Evolutionary conservation across 2,888 invertebrate genomes (phyloP), one percentile per base, ranked within the genome.

Genomic region (Metacarcinus magister): DNA sequence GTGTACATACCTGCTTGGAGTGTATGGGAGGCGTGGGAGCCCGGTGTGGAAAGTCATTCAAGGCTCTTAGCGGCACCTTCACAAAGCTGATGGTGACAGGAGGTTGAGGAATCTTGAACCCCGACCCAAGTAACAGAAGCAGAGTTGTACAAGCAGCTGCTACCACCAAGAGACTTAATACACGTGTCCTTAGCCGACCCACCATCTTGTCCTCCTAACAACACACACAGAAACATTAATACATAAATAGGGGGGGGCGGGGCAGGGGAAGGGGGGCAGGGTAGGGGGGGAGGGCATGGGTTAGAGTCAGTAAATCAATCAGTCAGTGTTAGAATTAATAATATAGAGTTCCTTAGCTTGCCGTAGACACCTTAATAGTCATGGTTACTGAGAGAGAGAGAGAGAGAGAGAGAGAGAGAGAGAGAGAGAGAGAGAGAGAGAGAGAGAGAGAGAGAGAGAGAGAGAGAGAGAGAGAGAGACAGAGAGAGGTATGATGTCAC

Each of bases 391-490:
- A 48, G 48, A 19, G 28, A 87, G 5, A 87, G 87, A 87, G 87
- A 89, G 89, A 89, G 89, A 89, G 89, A 89, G 89, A 89, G 89
- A 89, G 89, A 89, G 89, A 89, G 89, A 89, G 89, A 89, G 89
- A 89, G 89, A 89, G 89, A 89, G 89, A 89, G 89, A 89, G 89
- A 89, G 89, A 89, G 89, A 89, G 89, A 89, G 89, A 89, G 89
- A 89, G 89, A 89, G 89, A 89, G 89, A 89, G 89, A 89, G 89
- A n/a, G 54, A 10, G 54, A 10, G 54, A 10, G 10, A 2, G 3
- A 46, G 46, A 46, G 3, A 54, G 60, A 60, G 5, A 60, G 60
- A 60, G 8, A 60, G 60, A 60, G 8, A 16, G 60, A 92, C 16
- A 92, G n/a, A 92, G n/a, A 19, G 46, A 28, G 46, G 2, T 60